phyloP scores from a whole-genome alignment of 2,888 invertebrate genomes.

The Pandemis heparana region DNA sequence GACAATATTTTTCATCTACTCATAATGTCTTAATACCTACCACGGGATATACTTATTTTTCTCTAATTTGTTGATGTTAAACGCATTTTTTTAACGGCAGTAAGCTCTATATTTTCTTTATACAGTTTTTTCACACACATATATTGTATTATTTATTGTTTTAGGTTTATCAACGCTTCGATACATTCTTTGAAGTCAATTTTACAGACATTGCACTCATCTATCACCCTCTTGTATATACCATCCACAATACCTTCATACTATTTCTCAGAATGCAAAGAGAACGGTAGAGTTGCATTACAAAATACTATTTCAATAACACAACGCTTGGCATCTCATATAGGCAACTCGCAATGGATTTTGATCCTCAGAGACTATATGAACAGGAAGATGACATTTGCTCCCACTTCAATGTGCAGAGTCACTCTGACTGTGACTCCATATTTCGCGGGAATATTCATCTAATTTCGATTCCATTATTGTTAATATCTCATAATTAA shows the following conservation, averaged over 20 bases:
- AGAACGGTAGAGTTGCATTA: conserved; percentile 58
- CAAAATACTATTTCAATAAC: conserved; percentile 60
- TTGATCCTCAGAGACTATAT: conserved; percentile 74
- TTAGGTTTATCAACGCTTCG: conserved; percentile 82
- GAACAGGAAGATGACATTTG: conserved; percentile 78
- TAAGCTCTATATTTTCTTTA: conserved; percentile 13
- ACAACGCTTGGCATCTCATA: conserved; percentile 56
- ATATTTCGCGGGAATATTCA: conserved; percentile 76
- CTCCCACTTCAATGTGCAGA: conserved; percentile 78
- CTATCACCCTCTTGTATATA: conserved; percentile 65
- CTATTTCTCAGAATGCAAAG: conserved; percentile 64
- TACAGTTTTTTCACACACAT: conserved; percentile 12
- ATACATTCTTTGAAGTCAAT: conserved; percentile 67
- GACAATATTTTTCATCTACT: too few species aligned
- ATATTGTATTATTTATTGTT: conserved; percentile 60
- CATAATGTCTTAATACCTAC: too few species aligned
- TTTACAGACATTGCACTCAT: conserved; percentile 66
- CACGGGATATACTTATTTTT: neutral
- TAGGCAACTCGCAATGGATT: conserved; percentile 70
- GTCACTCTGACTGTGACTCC: conserved; percentile 74
- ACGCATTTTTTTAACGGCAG: conserved; percentile 29
- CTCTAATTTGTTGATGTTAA: conserved; percentile 3
- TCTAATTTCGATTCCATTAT: conserved; percentile 54
- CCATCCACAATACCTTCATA: conserved; percentile 61
- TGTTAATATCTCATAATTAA: conserved; percentile 28